Conservation (phyloP, 1,140 invertebrate genomes). For the Sitophilus oryzae region DNA sequence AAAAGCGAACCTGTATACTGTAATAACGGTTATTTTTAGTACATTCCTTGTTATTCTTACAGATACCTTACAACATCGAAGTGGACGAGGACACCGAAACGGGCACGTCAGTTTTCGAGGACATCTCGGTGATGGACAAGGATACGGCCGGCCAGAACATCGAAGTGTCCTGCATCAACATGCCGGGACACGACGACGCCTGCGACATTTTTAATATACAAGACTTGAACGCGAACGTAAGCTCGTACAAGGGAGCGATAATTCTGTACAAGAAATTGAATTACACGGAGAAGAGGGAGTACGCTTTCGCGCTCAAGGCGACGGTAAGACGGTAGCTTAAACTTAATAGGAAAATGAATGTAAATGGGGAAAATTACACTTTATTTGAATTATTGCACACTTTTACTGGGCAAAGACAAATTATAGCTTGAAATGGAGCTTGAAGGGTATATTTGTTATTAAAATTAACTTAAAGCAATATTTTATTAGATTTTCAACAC, state of each 20-base stretch:
- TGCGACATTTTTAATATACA: constrained; percentile 38
- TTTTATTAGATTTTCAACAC: too few species aligned
- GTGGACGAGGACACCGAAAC: constrained; percentile 70
- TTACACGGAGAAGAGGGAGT: constrained; percentile 29
- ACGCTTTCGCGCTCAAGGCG: constrained; percentile 37
- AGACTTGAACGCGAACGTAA: constrained; percentile 28
- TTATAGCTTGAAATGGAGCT: too few species aligned
- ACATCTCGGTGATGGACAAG: constrained; percentile 67
- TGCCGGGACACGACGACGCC: constrained; percentile 33
- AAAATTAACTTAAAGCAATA: too few species aligned
- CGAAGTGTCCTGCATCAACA: constrained; percentile 62
- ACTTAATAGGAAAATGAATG: background rate
- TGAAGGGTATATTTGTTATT: too few species aligned
- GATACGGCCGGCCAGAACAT: constrained; percentile 75
- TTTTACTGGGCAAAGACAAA: too few species aligned
- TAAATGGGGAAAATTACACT: background rate
- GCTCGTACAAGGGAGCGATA: constrained; percentile 35
- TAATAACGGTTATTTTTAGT: background rate
- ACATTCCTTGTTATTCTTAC: constrained; percentile 18
- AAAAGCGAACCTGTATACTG: too few species aligned
- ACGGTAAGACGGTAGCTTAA: constrained; percentile 27
- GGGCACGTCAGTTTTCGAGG: constrained; percentile 66
- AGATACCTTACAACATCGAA: constrained; percentile 73
- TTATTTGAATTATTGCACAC: too few species aligned
- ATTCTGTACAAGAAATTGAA: constrained; percentile 35